Percentiles rank a stretch among this genome's conserved stretches.
Conservation (phyloP, 2,888 invertebrate species). For the Caenorhabditis sinica region DNA sequence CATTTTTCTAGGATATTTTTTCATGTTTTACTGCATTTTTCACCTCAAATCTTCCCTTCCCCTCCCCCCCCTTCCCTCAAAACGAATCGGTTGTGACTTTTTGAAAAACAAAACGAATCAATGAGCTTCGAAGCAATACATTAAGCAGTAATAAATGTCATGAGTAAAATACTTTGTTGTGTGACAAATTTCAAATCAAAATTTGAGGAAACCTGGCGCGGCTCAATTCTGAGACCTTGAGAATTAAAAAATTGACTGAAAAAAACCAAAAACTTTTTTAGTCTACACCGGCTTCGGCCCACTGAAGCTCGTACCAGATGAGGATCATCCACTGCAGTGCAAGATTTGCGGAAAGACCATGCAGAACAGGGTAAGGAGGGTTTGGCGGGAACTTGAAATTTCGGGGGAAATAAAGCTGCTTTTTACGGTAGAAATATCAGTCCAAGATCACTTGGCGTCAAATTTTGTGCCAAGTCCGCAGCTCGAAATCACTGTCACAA, state of each 20-base stretch:
- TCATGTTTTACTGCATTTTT: not conserved
- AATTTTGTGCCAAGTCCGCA: not conserved
- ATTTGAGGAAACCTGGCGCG: slow-evolving; percentile 20
- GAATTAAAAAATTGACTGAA: not conserved
- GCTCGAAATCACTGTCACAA: not conserved
- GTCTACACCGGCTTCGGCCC: slow-evolving; percentile 49
- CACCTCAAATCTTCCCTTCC: slow-evolving; percentile 16
- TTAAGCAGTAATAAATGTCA: slow-evolving; percentile 40
- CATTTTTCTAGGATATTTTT: slow-evolving; percentile 8
- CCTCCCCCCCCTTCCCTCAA: not conserved
- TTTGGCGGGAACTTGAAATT: not conserved
- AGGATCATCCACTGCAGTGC: slow-evolving; percentile 82
- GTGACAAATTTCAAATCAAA: not conserved
- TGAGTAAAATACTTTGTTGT: not conserved
- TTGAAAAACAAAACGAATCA: too few species aligned
- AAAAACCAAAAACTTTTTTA: slow-evolving; percentile 3
- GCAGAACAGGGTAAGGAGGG: slow-evolving; percentile 76
- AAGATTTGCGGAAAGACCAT: slow-evolving; percentile 82
- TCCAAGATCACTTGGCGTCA: too few species aligned
- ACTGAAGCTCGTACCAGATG: slow-evolving; percentile 68
- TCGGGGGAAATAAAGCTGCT: not conserved
- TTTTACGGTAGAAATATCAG: too few species aligned
- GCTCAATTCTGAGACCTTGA: not conserved
- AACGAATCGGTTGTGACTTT: slow-evolving; percentile 44
- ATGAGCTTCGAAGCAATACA: not conserved